Conservation (phyloP, 2,797 vertebrate genomes). For the Dermochelys coriacea region DNA sequence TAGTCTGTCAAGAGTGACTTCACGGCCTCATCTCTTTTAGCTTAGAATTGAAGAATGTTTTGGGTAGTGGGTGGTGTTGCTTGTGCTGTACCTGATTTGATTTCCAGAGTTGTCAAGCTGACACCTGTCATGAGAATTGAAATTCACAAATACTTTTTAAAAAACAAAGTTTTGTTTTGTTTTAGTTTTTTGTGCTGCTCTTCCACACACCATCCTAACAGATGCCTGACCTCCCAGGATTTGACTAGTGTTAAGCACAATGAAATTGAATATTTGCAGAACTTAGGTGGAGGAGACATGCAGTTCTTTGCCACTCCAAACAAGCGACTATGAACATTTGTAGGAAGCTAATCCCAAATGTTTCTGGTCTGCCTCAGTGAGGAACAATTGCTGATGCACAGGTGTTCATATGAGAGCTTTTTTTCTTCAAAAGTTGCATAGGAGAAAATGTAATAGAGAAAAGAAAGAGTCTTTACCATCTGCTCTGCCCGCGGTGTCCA, state of each 20-base stretch:
- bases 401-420: not conserved
- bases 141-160: not conserved
- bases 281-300: not conserved
- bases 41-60: not conserved
- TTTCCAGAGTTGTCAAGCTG: not conserved
- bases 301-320: not conserved
- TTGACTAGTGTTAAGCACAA: not conserved
- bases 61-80: not conserved
- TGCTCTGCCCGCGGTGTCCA: not conserved
- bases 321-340: not conserved
- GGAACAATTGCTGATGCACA: not conserved
- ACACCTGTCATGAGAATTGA: not conserved
- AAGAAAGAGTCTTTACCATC: not conserved
- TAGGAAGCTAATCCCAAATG: not conserved
- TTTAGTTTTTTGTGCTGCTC: not conserved
- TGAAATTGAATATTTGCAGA: rapidly evolving
- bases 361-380: not conserved
- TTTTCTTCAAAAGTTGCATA: not conserved
- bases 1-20: not conserved
- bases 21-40: not conserved
- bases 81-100: not conserved
- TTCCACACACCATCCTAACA: not conserved
- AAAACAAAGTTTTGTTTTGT: not conserved
- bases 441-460: not conserved
- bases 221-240: constrained; percentile 16